Conservation (phyloP, 2,113 vertebrate genomes). For the Cinclus mexicanus region DNA sequence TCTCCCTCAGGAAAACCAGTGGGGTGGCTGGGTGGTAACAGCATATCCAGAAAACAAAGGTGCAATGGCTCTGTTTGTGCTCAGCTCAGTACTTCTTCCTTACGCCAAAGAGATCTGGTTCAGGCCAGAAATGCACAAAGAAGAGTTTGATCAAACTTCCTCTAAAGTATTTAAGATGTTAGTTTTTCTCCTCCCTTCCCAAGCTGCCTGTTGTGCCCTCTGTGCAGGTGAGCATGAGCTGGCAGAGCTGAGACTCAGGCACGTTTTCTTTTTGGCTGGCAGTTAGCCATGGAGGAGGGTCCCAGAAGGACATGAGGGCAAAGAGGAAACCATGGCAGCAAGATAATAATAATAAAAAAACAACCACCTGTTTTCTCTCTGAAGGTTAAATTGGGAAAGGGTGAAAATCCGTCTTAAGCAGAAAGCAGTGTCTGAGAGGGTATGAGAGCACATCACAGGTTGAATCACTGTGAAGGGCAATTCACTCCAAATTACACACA, state of each 20-base stretch:
- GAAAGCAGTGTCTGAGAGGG: neutral
- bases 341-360: neutral
- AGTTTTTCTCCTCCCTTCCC: neutral
- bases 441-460: neutral
- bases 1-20: neutral
- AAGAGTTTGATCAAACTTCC: neutral
- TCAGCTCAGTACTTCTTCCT: neutral
- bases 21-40: neutral
- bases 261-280: neutral
- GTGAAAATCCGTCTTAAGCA: neutral
- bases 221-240: neutral
- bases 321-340: neutral
- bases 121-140: neutral
- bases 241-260: neutral
- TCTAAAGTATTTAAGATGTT: neutral
- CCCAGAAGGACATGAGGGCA: neutral
- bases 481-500: neutral
- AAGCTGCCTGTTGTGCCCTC: neutral
- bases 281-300: neutral
- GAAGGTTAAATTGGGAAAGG: neutral
- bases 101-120: accelerated
- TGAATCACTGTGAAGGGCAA: neutral
- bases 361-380: neutral
- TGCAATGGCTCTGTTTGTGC: neutral
- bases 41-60: neutral